A percentile compares a stretch with the other conserved stretches of the same genome.
phyloP scores from a whole-genome alignment of 2,888 invertebrate species.

The Podotricha telesiphe region DNA sequence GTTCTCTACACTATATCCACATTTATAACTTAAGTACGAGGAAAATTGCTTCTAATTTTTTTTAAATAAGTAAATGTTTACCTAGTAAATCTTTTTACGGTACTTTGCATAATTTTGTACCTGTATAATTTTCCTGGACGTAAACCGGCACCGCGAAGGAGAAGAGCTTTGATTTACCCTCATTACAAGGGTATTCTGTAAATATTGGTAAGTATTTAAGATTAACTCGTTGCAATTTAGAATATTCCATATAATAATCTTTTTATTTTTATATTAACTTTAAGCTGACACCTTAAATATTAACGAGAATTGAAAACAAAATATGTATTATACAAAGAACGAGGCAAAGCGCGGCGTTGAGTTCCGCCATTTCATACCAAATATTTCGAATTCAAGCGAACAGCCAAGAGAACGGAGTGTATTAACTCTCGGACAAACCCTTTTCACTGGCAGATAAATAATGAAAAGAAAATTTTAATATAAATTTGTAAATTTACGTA shows the following conservation, averaged over 20 bases:
- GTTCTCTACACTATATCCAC: not conserved
- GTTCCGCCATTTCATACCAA: no score
- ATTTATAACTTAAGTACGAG: not conserved
- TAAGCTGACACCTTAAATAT: no score
- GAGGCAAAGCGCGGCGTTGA: no score
- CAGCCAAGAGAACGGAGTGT: no score
- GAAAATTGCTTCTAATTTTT: not conserved
- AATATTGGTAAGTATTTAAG: not conserved
- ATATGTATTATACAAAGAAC: no score
- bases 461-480: no score
- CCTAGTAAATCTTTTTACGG: not conserved
- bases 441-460: no score
- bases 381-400: no score
- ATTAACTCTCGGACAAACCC: no score
- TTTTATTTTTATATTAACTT: not conserved
- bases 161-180: not conserved
- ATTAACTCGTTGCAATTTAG: not conserved
- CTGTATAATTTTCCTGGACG: slow-evolving; percentile 18
- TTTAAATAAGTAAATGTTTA: not conserved
- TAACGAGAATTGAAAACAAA: no score
- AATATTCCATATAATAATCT: not conserved
- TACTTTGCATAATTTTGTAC: slow-evolving; percentile 12
- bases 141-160: slow-evolving; percentile 10
- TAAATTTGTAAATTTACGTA: no score
- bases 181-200: slow-evolving; percentile 1